Conservation (phyloP, 2,797 vertebrate genomes). For the Myotis findleyi region DNA sequence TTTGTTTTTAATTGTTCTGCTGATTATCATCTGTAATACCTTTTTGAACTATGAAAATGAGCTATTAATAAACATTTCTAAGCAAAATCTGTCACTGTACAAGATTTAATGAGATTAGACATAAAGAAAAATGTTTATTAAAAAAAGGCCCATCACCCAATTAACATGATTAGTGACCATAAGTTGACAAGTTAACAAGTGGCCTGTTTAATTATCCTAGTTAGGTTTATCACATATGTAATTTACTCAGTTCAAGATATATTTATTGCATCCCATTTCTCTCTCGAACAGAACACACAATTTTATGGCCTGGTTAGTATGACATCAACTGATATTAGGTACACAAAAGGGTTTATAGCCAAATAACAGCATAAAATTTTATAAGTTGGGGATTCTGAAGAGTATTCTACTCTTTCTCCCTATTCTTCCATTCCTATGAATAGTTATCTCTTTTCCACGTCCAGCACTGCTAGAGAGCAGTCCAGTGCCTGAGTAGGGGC, state of each 20-base stretch:
- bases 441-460: no score
- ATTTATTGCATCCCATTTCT: background rate
- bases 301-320: background rate
- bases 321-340: background rate
- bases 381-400: background rate
- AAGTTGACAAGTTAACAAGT: constrained; percentile 29
- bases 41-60: constrained; percentile 76
- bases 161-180: background rate
- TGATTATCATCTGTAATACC: constrained; percentile 71
- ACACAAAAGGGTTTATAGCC: background rate
- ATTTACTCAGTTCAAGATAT: constrained; percentile 25
- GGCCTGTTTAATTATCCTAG: constrained; percentile 25
- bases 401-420: background rate
- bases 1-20: constrained; percentile 74
- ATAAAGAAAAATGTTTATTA: constrained; percentile 60
- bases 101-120: constrained; percentile 33
- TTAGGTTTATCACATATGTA: background rate
- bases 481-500: no score
- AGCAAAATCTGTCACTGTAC: constrained; percentile 38
- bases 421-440: background rate
- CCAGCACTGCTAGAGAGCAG: no score
- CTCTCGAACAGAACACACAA: background rate
- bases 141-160: constrained; percentile 1
- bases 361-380: background rate
- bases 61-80: constrained; percentile 84